Evolutionary conservation across 2,113 vertebrate species (phyloP), one percentile per base, ranked within the genome.

Genomic region (Rhinoderma darwinii): DNA sequence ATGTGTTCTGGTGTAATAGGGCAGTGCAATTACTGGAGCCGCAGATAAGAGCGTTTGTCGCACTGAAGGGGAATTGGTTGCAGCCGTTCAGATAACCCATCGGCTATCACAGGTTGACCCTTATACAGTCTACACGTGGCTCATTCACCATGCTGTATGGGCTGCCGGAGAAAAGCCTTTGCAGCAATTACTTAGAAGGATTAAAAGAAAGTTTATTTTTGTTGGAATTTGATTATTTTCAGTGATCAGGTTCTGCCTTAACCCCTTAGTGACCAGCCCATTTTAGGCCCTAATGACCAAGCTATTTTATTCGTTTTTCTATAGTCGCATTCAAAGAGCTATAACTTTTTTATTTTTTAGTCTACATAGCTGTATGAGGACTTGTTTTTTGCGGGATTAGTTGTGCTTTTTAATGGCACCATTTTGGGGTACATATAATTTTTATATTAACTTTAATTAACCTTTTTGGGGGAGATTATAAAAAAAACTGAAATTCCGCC

Each of bases 1-100:
- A 18, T 15, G 79, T 66, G 56, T 27, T 63, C 8, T 5, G n/a
- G 79, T 82, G 59, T 82, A 82, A 82, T 44, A 63, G 37, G 54
- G 25, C 79, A 43, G 79, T 18, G n/a, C 79, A 82, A 82, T 66
- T 82, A 82, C 44, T 66, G 27, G 79, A 82, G 59, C 79, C 43
- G 39, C 56, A 63, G 79, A 82, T 66, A 82, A 82, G 76, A 54
- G 79, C 5, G 39, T 20, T 22, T 44, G 37, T 82, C 12, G n/a
- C 59, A n/a, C 20, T 22, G 79, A 44, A 81, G 37, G 73, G 54
- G 78, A 81, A 81, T 81, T 81, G 78, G 78, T 81, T 50, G 63
- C 43, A 37, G 82, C 3, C 20, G 20, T 70, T 10, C 47, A 73
- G 82, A 84, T 73, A 70, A 73, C 82, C 61, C 68, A 5, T 27